phyloP scores from a whole-genome alignment of 53 echinoderm and acorn worm genomes.

The Mesocentrotus franciscanus region DNA sequence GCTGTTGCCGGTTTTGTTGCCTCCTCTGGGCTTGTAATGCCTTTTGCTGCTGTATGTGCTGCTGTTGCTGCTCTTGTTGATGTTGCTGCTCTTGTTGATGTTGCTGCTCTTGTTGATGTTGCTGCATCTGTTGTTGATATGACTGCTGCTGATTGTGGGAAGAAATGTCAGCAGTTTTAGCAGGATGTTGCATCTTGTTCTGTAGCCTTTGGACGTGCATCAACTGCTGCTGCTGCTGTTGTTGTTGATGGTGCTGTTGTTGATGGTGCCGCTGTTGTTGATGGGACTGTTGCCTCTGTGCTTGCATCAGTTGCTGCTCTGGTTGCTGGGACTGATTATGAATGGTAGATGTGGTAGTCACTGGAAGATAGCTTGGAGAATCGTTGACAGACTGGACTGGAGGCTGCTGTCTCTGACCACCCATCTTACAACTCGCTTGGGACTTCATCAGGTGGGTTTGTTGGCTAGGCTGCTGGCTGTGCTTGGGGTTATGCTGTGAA shows the following conservation, averaged over 20 bases:
- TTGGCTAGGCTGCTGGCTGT: background rate
- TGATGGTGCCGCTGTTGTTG: conserved; percentile 38
- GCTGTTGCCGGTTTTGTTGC: conserved; percentile 6
- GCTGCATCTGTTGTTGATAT: conserved; percentile 30
- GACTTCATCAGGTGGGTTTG: background rate
- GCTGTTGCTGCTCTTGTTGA: conserved; percentile 54
- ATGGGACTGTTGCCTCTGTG: background rate
- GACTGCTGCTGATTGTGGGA: conserved; percentile 26
- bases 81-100: conserved; percentile 39
- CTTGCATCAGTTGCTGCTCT: background rate
- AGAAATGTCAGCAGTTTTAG: background rate
- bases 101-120: conserved; percentile 27
- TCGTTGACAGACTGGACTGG: background rate
- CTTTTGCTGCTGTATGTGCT: background rate
- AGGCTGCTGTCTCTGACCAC: background rate
- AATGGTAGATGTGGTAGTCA: background rate
- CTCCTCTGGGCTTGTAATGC: background rate
- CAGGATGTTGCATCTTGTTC: background rate
- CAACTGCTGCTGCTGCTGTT: conserved; percentile 6
- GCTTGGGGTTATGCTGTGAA: background rate
- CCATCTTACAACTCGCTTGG: background rate
- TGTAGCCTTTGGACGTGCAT: background rate
- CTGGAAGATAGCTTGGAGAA: conserved; percentile 5
- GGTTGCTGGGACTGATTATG: background rate
- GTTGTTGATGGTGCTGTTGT: conserved; percentile 59